These are phyloP conservation scores for Lophochroa leadbeateri DNA, from an alignment of 2,113 vertebrate genomes.

Conservation along the genomic window DNA sequence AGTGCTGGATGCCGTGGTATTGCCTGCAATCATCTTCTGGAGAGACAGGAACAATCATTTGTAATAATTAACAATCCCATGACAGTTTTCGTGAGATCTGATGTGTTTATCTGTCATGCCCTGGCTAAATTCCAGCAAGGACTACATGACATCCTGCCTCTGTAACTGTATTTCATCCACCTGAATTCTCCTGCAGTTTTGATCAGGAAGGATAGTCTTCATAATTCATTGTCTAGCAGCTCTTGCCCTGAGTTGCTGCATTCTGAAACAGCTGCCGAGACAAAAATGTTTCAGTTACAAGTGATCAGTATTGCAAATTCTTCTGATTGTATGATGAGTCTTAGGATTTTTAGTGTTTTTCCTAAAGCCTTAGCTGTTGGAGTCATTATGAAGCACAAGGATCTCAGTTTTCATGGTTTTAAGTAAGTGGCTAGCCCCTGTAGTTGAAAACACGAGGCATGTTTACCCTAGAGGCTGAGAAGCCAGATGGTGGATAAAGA, in stretches of 20 bases:
- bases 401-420: slow-evolving; percentile 43
- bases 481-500: slow-evolving; percentile 67
- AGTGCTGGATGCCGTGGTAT: accelerated
- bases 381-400: background rate
- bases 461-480: slow-evolving; percentile 57
- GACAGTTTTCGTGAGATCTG: background rate
- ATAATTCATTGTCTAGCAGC: background rate
- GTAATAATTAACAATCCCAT: slow-evolving; percentile 36
- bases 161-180: background rate
- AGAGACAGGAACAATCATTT: background rate
- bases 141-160: background rate
- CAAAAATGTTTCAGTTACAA: background rate
- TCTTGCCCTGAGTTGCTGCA: background rate
- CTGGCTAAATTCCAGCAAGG: slow-evolving; percentile 35
- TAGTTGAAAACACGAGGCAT: slow-evolving; percentile 27
- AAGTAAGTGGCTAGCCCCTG: slow-evolving; percentile 51
- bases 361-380: background rate
- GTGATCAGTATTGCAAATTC: background rate
- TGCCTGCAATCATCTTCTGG: background rate
- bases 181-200: background rate
- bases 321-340: background rate
- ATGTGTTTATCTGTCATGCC: slow-evolving; percentile 25
- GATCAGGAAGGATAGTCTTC: background rate
- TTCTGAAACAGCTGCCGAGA: background rate
- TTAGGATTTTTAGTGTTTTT: background rate